These are phyloP conservation scores for Drosophila pruinosa DNA, from an alignment of 1,140 invertebrate genomes.

Conservation along the genomic window DNA sequence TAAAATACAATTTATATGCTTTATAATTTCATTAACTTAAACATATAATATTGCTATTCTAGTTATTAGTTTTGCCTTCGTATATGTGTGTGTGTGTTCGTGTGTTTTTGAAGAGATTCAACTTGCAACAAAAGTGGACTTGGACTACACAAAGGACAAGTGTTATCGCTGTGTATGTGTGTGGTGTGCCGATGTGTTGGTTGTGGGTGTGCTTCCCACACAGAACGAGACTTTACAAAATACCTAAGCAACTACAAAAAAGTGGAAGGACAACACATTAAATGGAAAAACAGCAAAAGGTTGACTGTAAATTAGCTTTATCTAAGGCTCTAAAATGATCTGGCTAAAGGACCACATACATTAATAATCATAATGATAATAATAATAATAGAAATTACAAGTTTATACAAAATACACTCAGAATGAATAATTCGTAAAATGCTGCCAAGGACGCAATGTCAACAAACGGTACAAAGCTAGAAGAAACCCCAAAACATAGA, in stretches of 20 bases:
- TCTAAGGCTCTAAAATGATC: neutral
- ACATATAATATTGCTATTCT: slow-evolving; percentile 72
- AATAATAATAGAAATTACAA: neutral
- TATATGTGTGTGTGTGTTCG: slow-evolving; percentile 45
- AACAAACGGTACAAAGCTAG: neutral
- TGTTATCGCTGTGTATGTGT: slow-evolving; percentile 7
- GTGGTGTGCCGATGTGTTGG: slow-evolving; percentile 9
- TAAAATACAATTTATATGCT: slow-evolving; percentile 49
- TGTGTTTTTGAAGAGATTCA: slow-evolving; percentile 55
- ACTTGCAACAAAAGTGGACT: slow-evolving; percentile 29
- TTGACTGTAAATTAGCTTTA: slow-evolving; percentile 47
- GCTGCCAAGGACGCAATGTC: slow-evolving; percentile 19
- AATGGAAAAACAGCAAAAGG: slow-evolving; percentile 37
- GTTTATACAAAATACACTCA: slow-evolving; percentile 15
- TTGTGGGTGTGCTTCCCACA: slow-evolving; percentile 4
- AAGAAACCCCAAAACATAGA: neutral
- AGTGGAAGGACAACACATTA: slow-evolving; percentile 37
- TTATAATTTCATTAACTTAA: slow-evolving; percentile 70
- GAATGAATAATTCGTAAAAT: slow-evolving; percentile 4
- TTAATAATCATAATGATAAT: slow-evolving; percentile 4
- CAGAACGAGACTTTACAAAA: slow-evolving; percentile 47
- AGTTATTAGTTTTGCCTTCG: slow-evolving; percentile 66
- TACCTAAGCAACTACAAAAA: slow-evolving; percentile 55
- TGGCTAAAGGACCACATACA: slow-evolving; percentile 25
- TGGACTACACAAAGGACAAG: slow-evolving; percentile 23